Evolutionary conservation across 2,113 vertebrate species (phyloP), one percentile per base, ranked within the genome.

Genomic region (Amphiprion ocellaris): DNA sequence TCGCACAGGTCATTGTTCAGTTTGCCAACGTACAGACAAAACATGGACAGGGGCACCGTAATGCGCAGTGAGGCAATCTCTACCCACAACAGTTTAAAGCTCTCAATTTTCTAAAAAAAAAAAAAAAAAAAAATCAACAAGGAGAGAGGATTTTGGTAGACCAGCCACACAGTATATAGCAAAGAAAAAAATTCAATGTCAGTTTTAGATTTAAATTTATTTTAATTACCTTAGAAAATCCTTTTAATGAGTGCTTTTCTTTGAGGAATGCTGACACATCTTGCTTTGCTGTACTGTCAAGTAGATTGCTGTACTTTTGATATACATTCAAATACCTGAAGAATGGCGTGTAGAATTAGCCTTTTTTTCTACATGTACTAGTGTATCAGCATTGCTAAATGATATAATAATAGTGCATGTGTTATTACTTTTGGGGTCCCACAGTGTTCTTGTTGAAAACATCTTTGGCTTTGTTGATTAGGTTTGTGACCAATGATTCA

Each of bases 311-410:
- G 82, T 97, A 98, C 67, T 95, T 96, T 63, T 81, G 84, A 85
- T 99, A 99, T 10, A 93, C 89, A 0, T 94, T 94, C 86, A 99
- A 90, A 88, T 99, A 99, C 90, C 97, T 99, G 89, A 79, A 93
- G 65, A 64, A 67, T 28, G 26, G 85, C 33, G 85, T 23, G 7
- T 3, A 33, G 33, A 58, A 69, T 62, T 37, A 78, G 17, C 2
- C 69, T 21, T 21, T 21, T 21, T 0, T 0, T n/a, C 21, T 33
- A 60, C 7, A 58, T 2, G 21, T 66, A 9, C 16, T 28, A n/a
- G n/a, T 17, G 49, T 3, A 41, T 41, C 44, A 19, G 23, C 61
- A 21, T 17, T 17, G 56, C 15, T 39, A 0, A 50, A 41, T 28
- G 10, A 21, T 1, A n/a, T 5, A 2, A 68, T 28, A 52, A 30